A percentile compares a stretch with the other conserved stretches of the same genome.
phyloP scores from a whole-genome alignment of 2,888 invertebrate species.

The Ptychoptera contaminata region DNA sequence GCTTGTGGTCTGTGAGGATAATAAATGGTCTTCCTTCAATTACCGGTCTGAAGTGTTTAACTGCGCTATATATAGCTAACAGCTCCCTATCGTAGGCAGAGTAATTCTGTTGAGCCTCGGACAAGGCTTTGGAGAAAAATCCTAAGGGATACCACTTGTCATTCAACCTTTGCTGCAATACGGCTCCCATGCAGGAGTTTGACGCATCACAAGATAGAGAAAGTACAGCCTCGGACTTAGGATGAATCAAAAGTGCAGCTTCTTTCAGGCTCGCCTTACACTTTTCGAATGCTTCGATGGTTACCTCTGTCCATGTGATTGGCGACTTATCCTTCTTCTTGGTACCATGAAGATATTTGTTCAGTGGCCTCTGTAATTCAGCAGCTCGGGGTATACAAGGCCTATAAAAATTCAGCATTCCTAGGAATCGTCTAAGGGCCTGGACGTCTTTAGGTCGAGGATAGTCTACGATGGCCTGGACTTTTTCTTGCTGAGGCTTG shows the following conservation, averaged over 20 bases:
- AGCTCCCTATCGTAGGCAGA: slow-evolving; percentile 22
- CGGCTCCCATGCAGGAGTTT: slow-evolving; percentile 8
- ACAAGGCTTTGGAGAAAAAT: slow-evolving; percentile 21
- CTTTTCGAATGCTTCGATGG: not conserved
- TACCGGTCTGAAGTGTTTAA: slow-evolving; percentile 21
- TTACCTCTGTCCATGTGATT: not conserved
- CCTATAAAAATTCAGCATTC: slow-evolving; percentile 10
- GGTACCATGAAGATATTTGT: slow-evolving; percentile 3
- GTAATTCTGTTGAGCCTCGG: slow-evolving; percentile 18
- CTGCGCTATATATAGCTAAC: slow-evolving; percentile 20
- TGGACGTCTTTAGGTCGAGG: slow-evolving; percentile 8
- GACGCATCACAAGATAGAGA: slow-evolving; percentile 15
- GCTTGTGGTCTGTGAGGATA: slow-evolving; percentile 21
- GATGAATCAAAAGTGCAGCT: slow-evolving; percentile 18
- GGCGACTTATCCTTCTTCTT: slow-evolving; percentile 7
- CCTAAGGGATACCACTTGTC: slow-evolving; percentile 19
- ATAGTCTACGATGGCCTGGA: slow-evolving; percentile 9
- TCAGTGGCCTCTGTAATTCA: slow-evolving; percentile 6
- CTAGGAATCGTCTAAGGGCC: slow-evolving; percentile 11
- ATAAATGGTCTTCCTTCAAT: slow-evolving; percentile 20
- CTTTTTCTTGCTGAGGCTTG: slow-evolving; percentile 8
- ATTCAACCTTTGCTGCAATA: slow-evolving; percentile 14
- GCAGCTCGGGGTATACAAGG: slow-evolving; percentile 4
- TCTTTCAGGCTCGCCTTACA: not conserved
- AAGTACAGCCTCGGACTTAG: slow-evolving; percentile 15